phyloP scores from a whole-genome alignment of 1,140 invertebrate species.

The Subanguina moxae region DNA sequence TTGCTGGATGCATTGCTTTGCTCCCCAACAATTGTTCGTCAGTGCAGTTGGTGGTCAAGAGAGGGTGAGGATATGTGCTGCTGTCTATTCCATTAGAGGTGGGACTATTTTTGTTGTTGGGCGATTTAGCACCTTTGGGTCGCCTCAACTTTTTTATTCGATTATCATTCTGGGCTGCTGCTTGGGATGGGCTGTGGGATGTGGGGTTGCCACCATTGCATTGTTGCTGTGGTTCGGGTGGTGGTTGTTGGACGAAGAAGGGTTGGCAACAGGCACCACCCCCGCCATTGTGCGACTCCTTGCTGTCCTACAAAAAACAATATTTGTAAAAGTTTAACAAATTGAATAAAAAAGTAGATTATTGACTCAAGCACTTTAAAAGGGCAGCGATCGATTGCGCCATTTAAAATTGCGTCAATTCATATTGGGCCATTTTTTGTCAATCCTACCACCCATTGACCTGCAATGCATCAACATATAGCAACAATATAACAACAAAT shows the following conservation, averaged over 20 bases:
- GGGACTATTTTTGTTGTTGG: not conserved
- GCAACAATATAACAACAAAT: no score
- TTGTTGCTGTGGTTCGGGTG: not conserved
- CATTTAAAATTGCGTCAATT: no score
- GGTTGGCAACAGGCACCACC: no score
- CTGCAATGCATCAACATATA: no score
- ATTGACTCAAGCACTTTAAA: no score
- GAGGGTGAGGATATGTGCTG: not conserved
- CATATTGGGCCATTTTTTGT: no score
- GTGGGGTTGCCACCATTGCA: not conserved
- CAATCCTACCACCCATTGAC: no score
- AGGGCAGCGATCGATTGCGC: no score
- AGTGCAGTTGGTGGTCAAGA: not conserved
- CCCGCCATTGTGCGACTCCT: not conserved
- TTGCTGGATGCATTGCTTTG: no score
- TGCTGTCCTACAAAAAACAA: not conserved
- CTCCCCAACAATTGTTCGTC: no score
- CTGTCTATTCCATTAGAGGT: not conserved
- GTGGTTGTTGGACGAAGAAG: not conserved
- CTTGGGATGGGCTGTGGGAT: not conserved
- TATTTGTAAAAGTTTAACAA: no score
- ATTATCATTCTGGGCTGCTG: constrained; percentile 7
- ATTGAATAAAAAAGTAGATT: no score
- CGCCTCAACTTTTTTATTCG: not conserved
- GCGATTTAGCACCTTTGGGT: not conserved